A percentile compares a stretch with the other conserved stretches of the same genome.
Evolutionary conservation across 2,888 invertebrate genomes (phyloP).

Genomic region (Lepidochrysops patricia): DNA sequence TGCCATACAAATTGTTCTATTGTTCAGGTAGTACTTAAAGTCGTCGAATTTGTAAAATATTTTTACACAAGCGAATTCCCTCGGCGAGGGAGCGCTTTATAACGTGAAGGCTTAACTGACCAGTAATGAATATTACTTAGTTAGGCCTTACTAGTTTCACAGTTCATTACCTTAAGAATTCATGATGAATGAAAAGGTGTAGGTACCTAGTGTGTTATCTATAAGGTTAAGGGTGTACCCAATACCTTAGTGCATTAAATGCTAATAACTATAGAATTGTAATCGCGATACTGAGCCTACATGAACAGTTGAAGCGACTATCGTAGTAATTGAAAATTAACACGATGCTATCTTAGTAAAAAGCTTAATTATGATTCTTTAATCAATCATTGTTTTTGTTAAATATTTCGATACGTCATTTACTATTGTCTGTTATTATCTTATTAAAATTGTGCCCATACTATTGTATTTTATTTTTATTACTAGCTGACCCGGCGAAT

Average conservation of each 20-base stretch:
- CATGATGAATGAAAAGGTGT: too few relatives aligned
- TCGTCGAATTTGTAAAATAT: too few relatives aligned
- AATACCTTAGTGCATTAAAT: constrained; percentile 2
- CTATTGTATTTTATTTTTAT: constrained; percentile 5
- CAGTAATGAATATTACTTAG: too few relatives aligned
- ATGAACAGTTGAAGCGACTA: background rate
- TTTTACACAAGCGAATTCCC: too few relatives aligned
- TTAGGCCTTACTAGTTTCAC: too few relatives aligned
- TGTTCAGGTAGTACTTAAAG: too few relatives aligned
- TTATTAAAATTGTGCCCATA: constrained; percentile 20
- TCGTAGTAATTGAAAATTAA: background rate
- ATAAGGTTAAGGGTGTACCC: too few relatives aligned
- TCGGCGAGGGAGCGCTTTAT: too few relatives aligned
- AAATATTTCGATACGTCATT: constrained; percentile 32
- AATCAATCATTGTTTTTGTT: constrained; percentile 31
- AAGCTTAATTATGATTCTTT: background rate
- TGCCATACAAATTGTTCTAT: too few relatives aligned
- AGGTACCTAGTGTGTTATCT: background rate
- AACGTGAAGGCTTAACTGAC: too few relatives aligned
- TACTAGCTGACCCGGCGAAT: constrained; percentile 11
- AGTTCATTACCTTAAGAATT: too few relatives aligned
- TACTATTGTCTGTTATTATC: constrained; percentile 32
- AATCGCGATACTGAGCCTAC: background rate
- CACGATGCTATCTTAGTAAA: background rate
- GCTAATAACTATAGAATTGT: background rate